Conservation (phyloP, 2,797 vertebrate species). For the Malacoraja senta region DNA sequence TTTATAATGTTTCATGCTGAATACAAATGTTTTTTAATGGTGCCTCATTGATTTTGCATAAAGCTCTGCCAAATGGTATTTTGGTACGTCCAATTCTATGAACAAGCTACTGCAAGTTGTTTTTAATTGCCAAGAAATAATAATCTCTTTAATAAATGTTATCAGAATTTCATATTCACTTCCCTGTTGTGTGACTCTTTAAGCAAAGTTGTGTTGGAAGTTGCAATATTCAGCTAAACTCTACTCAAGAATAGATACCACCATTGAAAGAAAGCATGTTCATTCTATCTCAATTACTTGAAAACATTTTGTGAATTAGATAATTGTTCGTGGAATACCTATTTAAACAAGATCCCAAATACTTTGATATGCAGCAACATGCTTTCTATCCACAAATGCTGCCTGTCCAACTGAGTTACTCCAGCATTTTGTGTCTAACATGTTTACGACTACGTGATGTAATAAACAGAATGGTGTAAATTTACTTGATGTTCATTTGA, state of each 20-base stretch:
- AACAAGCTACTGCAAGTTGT: background rate
- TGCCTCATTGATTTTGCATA: background rate
- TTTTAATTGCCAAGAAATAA: constrained; percentile 13
- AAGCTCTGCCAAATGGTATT: background rate
- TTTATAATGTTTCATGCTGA: background rate
- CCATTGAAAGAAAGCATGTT: background rate
- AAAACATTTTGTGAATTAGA: background rate
- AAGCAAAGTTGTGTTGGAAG: background rate
- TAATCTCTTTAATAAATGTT: constrained; percentile 19
- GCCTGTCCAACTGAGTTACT: too few relatives aligned
- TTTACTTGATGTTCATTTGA: background rate
- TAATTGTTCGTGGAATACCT: background rate
- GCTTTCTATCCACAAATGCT: too few relatives aligned
- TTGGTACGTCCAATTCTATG: background rate
- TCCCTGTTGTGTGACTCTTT: background rate
- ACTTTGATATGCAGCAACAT: background rate
- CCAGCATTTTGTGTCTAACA: too few relatives aligned
- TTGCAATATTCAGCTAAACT: background rate
- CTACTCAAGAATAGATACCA: background rate
- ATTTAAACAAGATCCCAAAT: background rate
- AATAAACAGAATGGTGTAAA: background rate
- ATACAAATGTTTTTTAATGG: background rate
- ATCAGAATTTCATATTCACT: background rate
- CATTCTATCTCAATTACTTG: background rate
- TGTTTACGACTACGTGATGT: background rate